These are phyloP conservation scores for Clarias gariepinus DNA, from an alignment of 2,113 vertebrate genomes.

Conservation along the genomic window DNA sequence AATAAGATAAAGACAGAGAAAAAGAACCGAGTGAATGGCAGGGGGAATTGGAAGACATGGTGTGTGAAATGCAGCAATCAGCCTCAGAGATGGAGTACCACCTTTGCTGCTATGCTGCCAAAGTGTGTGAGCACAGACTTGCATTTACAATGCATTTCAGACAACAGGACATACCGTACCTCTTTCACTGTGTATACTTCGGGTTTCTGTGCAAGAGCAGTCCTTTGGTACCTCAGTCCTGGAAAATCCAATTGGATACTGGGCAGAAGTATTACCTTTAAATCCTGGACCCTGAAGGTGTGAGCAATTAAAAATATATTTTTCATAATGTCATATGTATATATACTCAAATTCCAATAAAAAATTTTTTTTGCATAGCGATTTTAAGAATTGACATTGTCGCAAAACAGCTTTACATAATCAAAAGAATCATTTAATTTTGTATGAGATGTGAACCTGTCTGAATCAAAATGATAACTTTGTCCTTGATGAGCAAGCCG, in stretches of 20 bases:
- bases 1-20: constrained; percentile 7
- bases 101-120: constrained; percentile 19
- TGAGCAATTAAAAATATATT: not conserved
- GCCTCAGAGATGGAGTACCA: constrained; percentile 26
- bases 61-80: constrained; percentile 17
- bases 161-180: not conserved
- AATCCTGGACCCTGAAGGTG: too few species aligned
- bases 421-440: too few species aligned
- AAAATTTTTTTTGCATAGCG: too few species aligned
- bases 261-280: not conserved
- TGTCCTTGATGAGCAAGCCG: too few species aligned
- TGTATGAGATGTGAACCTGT: too few species aligned
- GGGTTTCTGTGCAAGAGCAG: not conserved
- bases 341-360: too few species aligned
- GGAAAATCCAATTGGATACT: not conserved
- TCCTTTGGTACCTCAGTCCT: not conserved
- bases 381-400: too few species aligned
- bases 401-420: too few species aligned
- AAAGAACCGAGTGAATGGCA: not conserved
- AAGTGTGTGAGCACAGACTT: constrained; percentile 38
- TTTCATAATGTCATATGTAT: not conserved
- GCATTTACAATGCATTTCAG: constrained; percentile 54
- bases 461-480: too few species aligned
- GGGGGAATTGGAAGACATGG: not conserved
- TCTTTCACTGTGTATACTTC: not conserved